Base-by-base conservation (phyloP, 2,797 vertebrate species). In the Fistularia tabacaria region DNA sequence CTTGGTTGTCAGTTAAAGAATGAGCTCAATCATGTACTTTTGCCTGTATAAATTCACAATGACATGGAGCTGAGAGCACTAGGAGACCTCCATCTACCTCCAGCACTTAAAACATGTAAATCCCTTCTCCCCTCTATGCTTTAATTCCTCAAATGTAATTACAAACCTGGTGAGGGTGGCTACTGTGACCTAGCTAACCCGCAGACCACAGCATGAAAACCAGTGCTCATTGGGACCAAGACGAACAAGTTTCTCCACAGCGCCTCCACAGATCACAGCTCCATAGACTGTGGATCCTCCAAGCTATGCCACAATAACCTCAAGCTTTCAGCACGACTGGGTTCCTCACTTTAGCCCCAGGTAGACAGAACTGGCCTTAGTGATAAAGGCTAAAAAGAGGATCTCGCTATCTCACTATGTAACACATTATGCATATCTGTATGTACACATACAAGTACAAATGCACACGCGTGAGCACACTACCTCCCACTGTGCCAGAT, bases 141-240 rank as follows among this genome's bases (percentile, higher is more conserved):
- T 83, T 81, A 76, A 81, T 83, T 86, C 79, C 70, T 50, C 51
- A 82, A 78, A 86, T 81, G 80, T 81, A 88, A 88, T 88, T 87
- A 85, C 84, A 85, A 78, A 69, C 79, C 77, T 85, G 80, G 71
- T 76, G 64, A 68, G 76, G 77, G 68, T 67, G 71, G 74, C 66
- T 47, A 53, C 75, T 66, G 76, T 65, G 80, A 67, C 71, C 62
- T 55, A 69, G 69, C 54, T 59, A 67, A 74, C 54, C 73, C 62
- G 66, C 74, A 68, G 68, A 78, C 73, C 75, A 63, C 72, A 57
- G 67, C 73, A 56, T 69, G 71, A 60, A 59, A 71, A 71, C 51
- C 76, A 66, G 46, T 69, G 49, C 75, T 76, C 11, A 54, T 68
- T 59, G 66, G 69, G 54, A 74, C 73, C 56, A 71, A 71, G 77